A percentile compares a stretch with the other conserved stretches of the same genome.
Conservation (phyloP, 2,797 vertebrate species). For the Enteromius fasciolatus region DNA sequence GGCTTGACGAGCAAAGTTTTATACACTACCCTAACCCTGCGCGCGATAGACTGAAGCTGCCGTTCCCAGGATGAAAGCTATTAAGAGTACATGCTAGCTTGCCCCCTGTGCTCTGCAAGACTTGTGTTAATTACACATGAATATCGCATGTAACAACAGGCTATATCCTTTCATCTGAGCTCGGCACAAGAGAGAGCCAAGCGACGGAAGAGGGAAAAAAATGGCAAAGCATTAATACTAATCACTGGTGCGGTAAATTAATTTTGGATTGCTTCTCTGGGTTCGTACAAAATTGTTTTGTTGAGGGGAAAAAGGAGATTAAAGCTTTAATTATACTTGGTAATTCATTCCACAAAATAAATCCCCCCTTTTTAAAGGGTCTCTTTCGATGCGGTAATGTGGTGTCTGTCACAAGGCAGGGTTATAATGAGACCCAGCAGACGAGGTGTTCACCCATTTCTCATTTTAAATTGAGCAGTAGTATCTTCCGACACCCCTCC, state of each 20-base stretch:
- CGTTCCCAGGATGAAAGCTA: slow-evolving; percentile 64
- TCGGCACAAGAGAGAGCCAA: slow-evolving; percentile 52
- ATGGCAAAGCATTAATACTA: slow-evolving; percentile 78
- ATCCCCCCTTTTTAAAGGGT: slow-evolving; percentile 66
- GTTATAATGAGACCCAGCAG: slow-evolving; percentile 68
- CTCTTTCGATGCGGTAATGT: slow-evolving; percentile 64
- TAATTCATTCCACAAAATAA: slow-evolving; percentile 81
- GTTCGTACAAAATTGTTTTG: slow-evolving; percentile 81
- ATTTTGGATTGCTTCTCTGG: slow-evolving; percentile 81
- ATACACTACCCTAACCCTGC: slow-evolving; percentile 37
- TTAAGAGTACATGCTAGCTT: slow-evolving; percentile 64
- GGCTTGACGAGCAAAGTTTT: slow-evolving; percentile 33
- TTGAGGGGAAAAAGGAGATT: slow-evolving; percentile 79
- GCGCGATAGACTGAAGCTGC: slow-evolving; percentile 48
- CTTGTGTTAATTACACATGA: slow-evolving; percentile 71
- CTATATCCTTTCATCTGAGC: slow-evolving; percentile 69
- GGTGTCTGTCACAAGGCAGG: slow-evolving; percentile 59
- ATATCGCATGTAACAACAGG: slow-evolving; percentile 72
- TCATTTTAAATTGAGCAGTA: slow-evolving; percentile 45
- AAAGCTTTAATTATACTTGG: slow-evolving; percentile 80
- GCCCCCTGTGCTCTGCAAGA: slow-evolving; percentile 61
- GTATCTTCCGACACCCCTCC: slow-evolving; percentile 30
- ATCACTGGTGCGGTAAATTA: slow-evolving; percentile 81
- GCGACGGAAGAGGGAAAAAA: slow-evolving; percentile 45
- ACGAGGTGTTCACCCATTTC: slow-evolving; percentile 52